Evolutionary conservation across 2,888 invertebrate species (phyloP).

Genomic region (Troilus luridus): DNA sequence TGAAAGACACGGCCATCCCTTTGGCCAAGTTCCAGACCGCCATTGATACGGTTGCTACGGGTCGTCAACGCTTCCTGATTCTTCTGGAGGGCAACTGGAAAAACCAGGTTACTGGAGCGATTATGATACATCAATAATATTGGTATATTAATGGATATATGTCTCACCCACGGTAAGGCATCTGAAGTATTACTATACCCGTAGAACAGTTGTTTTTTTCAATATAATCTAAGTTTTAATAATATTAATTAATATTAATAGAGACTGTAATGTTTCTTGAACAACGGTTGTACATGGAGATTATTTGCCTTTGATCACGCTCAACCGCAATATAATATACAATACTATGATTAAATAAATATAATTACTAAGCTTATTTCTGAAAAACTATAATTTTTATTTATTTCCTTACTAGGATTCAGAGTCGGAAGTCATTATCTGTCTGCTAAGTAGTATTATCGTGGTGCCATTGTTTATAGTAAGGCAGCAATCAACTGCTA

Average conservation of each 20-base stretch:
- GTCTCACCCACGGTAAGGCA: neutral
- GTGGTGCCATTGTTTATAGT: neutral
- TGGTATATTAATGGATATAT: neutral
- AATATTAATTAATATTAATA: too few relatives aligned
- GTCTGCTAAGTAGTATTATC: neutral
- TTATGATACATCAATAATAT: neutral
- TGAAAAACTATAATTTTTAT: neutral
- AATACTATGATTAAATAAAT: too few relatives aligned
- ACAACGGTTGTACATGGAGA: too few relatives aligned
- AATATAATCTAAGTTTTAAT: too few relatives aligned
- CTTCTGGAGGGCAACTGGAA: neutral
- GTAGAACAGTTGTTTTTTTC: too few relatives aligned
- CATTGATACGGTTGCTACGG: constrained; percentile 35
- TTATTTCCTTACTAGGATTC: too few relatives aligned
- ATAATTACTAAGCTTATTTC: neutral
- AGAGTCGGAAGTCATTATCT: neutral
- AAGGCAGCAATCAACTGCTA: too few relatives aligned
- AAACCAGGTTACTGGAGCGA: neutral
- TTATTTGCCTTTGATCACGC: too few relatives aligned
- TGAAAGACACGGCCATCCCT: constrained; percentile 32
- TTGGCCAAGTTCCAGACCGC: constrained; percentile 2
- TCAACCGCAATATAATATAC: too few relatives aligned
- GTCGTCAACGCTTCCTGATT: neutral
- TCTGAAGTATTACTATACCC: too few relatives aligned
- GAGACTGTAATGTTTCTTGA: too few relatives aligned